Evolutionary conservation across 2,888 invertebrate species (phyloP).

Genomic region (Glaucopsyche alexis): DNA sequence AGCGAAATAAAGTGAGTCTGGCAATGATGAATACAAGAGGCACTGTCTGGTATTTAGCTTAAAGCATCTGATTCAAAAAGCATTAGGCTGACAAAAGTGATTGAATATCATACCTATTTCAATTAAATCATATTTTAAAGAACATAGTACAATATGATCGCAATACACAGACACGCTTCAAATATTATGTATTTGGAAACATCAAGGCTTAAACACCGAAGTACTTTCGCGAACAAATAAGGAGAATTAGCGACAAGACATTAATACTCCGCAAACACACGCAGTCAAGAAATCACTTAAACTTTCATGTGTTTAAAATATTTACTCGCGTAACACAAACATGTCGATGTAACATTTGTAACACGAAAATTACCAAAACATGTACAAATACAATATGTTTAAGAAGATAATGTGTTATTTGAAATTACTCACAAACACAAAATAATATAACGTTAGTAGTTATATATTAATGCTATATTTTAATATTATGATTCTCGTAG

Average conservation of each 20-base stretch:
- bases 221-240: conserved; percentile 59
- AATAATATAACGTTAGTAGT: no score
- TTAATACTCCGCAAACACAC: conserved; percentile 48
- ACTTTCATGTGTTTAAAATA: conserved; percentile 50
- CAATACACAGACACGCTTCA: background rate
- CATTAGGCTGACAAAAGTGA: no score
- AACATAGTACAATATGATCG: conserved; percentile 11
- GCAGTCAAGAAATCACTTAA: conserved; percentile 49
- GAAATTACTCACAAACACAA: background rate
- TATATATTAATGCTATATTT: no score
- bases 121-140: background rate
- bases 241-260: conserved; percentile 55
- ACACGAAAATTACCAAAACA: conserved; percentile 26
- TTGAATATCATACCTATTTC: no score
- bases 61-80: no score
- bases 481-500: no score
- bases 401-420: background rate
- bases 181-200: conserved; percentile 28
- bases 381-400: background rate
- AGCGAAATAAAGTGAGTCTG: no score
- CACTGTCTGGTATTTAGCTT: no score
- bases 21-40: no score
- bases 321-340: conserved; percentile 31
- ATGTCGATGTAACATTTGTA: conserved; percentile 15
- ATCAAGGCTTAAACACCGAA: conserved; percentile 35